phyloP scores from a whole-genome alignment of 2,113 vertebrate species.

The Cavia aperea region DNA sequence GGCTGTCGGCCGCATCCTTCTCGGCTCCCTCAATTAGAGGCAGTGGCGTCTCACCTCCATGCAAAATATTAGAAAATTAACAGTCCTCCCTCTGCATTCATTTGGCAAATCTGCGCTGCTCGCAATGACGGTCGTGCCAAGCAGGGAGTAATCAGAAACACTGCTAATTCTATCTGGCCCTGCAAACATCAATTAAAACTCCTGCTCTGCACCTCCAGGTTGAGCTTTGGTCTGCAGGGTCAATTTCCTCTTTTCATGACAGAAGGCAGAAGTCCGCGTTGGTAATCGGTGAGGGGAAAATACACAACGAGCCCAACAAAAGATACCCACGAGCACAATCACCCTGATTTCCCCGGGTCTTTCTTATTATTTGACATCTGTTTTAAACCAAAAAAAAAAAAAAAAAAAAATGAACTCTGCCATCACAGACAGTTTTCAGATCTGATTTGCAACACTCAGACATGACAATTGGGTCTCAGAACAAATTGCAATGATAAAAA shows the following conservation, averaged over 20 bases:
- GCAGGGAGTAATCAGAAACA: slow-evolving; percentile 50
- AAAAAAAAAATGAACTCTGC: slow-evolving; percentile 7
- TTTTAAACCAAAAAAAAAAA: background rate
- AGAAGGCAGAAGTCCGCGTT: slow-evolving; percentile 8
- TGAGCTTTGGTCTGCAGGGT: slow-evolving; percentile 33
- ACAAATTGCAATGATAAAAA: background rate
- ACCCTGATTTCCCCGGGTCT: slow-evolving; percentile 17
- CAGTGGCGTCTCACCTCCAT: slow-evolving; percentile 46
- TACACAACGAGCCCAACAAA: background rate
- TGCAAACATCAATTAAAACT: slow-evolving; percentile 49
- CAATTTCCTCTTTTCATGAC: slow-evolving; percentile 33
- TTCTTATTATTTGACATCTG: background rate
- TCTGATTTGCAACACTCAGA: slow-evolving; percentile 35
- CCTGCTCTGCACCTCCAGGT: slow-evolving; percentile 28
- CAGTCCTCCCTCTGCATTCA: slow-evolving; percentile 51
- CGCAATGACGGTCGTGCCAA: slow-evolving; percentile 22
- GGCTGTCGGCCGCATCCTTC: slow-evolving; percentile 17
- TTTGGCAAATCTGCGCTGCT: slow-evolving; percentile 57
- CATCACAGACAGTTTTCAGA: background rate
- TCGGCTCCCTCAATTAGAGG: slow-evolving; percentile 44
- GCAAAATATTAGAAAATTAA: slow-evolving; percentile 69
- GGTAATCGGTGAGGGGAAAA: background rate
- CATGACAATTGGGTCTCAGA: slow-evolving; percentile 27
- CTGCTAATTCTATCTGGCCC: slow-evolving; percentile 19
- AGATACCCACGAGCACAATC: slow-evolving; percentile 1